phyloP scores from a whole-genome alignment of 2,797 vertebrate species.

The Mionectes olivaceus region DNA sequence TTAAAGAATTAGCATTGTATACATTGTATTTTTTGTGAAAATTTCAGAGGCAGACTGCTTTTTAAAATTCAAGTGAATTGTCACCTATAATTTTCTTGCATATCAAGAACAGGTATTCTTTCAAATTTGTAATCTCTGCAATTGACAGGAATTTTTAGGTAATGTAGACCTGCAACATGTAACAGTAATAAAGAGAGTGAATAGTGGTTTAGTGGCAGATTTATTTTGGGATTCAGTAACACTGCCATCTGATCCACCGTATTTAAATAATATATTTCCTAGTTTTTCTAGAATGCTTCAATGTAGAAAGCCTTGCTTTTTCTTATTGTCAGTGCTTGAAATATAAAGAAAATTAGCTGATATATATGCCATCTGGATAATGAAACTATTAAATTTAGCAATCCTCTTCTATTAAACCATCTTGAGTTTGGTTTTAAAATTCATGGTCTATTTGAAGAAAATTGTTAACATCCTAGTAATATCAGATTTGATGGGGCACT shows the following conservation, averaged over 20 bases:
- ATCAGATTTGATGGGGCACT: not conserved
- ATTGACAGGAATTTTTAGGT: not conserved
- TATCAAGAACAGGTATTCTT: constrained; percentile 12
- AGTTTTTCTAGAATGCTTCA: constrained; percentile 39
- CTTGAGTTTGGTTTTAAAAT: constrained; percentile 18
- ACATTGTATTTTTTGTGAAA: not conserved
- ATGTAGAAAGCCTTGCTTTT: not conserved
- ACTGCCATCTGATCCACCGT: not conserved
- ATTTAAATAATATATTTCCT: constrained; percentile 19
- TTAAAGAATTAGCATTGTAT: not conserved
- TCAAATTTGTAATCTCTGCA: not conserved
- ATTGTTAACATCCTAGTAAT: not conserved
- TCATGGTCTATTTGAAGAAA: constrained; percentile 15
- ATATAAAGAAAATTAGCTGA: not conserved
- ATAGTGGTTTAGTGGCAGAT: not conserved
- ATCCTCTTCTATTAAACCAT: not conserved
- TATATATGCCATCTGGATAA: not conserved
- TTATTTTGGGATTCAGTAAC: constrained; percentile 13
- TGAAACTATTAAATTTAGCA: not conserved
- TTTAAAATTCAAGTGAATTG: constrained; percentile 18
- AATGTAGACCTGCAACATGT: constrained; percentile 16
- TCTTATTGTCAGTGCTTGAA: not conserved
- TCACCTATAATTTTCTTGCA: constrained; percentile 13
- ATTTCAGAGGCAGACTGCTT: not conserved
- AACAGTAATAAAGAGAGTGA: constrained; percentile 30